Percentiles rank a stretch among this genome's conserved stretches.
Evolutionary conservation across 2,113 vertebrate species (phyloP).

Genomic region (Megaceryle torquata): DNA sequence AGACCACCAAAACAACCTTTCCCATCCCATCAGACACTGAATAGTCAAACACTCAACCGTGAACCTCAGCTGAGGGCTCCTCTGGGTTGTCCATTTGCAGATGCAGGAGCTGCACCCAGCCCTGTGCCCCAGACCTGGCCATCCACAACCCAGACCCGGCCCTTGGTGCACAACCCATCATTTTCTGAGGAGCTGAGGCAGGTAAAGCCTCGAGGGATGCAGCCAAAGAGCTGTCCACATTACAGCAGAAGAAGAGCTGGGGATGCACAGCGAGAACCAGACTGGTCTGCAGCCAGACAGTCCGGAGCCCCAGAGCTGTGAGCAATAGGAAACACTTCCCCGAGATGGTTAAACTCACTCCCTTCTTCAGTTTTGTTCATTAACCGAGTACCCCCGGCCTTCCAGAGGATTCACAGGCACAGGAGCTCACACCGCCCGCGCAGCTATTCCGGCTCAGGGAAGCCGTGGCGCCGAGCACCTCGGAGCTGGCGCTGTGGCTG

Average conservation of each 20-base stretch:
- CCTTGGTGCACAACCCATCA: accelerated
- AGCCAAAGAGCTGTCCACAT: accelerated
- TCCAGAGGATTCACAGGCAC: background rate
- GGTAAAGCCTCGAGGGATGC: accelerated
- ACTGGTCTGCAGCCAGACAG: background rate
- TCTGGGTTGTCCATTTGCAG: accelerated
- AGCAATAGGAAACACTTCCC: background rate
- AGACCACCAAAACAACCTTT: too few species aligned
- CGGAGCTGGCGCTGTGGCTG: background rate
- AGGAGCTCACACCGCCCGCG: background rate
- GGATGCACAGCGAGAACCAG: accelerated
- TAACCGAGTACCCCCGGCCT: background rate
- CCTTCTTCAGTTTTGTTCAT: background rate
- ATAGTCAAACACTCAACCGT: accelerated
- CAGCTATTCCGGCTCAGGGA: background rate
- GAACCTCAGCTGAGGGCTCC: background rate
- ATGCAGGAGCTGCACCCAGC: accelerated
- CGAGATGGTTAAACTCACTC: background rate
- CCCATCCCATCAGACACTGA: accelerated
- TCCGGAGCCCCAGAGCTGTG: background rate
- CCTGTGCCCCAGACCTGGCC: background rate
- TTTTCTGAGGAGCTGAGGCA: background rate
- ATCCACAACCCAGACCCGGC: accelerated
- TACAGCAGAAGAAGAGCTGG: background rate
- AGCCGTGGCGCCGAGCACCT: background rate